These are phyloP conservation scores for Chrysogorgia sp. DNA, from an alignment of 92 coral and sea anemone genomes.

Conservation along the genomic window DNA sequence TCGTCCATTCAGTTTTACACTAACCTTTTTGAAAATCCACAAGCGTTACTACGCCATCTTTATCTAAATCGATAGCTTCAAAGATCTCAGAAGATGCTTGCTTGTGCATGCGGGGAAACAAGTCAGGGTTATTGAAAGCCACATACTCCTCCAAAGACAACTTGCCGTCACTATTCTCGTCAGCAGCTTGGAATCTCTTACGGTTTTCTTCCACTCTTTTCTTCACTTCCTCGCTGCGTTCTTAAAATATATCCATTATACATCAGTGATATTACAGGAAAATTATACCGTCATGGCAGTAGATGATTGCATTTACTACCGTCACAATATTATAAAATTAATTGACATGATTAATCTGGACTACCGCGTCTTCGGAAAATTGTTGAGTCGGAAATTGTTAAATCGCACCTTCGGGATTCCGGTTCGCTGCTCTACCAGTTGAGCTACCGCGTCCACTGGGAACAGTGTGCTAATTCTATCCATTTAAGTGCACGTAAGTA, in stretches of 20 bases:
- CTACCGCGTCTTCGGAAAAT: no score
- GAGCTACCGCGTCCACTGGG: no score
- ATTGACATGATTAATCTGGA: no score
- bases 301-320: no score
- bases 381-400: no score
- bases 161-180: conserved; percentile 70
- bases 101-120: conserved; percentile 66
- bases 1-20: neutral
- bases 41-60: conserved; percentile 73
- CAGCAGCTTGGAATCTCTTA: conserved; percentile 77
- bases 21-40: conserved; percentile 53
- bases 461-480: no score
- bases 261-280: no score
- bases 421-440: no score
- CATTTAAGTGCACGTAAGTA: no score
- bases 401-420: no score
- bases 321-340: no score
- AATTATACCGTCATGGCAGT: no score
- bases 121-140: conserved; percentile 65
- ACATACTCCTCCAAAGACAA: conserved; percentile 72
- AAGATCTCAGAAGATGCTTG: conserved; percentile 62
- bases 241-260: neutral
- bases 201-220: conserved; percentile 6
- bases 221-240: neutral
- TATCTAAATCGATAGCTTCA: conserved; percentile 67